These are phyloP conservation scores for Melanotaenia trifasciata DNA, from an alignment of 2,797 vertebrate genomes.

Conservation along the genomic window DNA sequence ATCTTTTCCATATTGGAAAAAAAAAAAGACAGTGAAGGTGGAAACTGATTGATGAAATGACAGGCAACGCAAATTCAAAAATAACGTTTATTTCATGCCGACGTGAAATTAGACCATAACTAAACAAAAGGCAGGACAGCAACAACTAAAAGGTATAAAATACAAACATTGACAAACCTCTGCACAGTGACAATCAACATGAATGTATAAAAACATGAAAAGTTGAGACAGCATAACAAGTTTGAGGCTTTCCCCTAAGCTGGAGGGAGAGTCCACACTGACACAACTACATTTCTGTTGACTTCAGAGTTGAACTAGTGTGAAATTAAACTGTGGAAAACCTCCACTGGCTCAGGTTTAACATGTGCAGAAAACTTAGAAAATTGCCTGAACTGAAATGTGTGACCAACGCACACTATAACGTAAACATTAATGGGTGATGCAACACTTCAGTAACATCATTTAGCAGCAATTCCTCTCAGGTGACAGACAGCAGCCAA, in stretches of 20 bases:
- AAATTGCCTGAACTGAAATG: conserved; percentile 26
- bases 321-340: background rate
- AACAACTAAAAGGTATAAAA: conserved; percentile 48
- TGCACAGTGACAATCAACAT: background rate
- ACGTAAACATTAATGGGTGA: conserved; percentile 6
- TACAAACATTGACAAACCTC: conserved; percentile 27
- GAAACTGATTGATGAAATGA: conserved; percentile 50
- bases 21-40: background rate
- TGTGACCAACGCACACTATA: conserved; percentile 6
- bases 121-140: conserved; percentile 36
- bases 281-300: background rate
- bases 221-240: conserved; percentile 5
- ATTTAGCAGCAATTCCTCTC: background rate
- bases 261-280: background rate
- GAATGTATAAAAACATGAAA: background rate
- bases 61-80: conserved; percentile 54
- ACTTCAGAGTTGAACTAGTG: background rate
- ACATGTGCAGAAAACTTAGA: background rate
- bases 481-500: background rate
- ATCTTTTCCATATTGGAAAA: background rate
- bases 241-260: background rate
- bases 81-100: conserved; percentile 73
- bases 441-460: background rate
- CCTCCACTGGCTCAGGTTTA: background rate
- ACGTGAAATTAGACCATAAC: conserved; percentile 59